Percentiles rank a stretch among this genome's conserved stretches.
phyloP scores from a whole-genome alignment of 2,888 invertebrate genomes.

The Zaprionus lineosus region DNA sequence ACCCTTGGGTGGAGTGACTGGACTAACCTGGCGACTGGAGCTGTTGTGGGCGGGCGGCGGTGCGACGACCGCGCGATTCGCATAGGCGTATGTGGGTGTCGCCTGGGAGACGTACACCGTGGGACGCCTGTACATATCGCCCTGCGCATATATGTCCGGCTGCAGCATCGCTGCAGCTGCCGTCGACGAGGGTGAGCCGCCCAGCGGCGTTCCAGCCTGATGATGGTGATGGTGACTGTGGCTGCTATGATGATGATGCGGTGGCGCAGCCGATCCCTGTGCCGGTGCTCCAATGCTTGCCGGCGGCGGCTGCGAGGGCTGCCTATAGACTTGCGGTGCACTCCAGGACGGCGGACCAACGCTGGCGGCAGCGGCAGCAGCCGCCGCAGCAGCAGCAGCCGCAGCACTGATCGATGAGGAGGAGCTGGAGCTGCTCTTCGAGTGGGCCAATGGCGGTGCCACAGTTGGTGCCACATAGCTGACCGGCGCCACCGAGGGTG shows the following conservation, averaged over 20 bases:
- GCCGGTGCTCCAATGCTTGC: conserved; percentile 26
- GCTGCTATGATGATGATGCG: conserved; percentile 66
- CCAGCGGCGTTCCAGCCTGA: conserved; percentile 84
- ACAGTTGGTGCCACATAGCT: conserved; percentile 68
- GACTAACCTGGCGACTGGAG: conserved; percentile 82
- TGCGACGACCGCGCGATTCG: conserved; percentile 82
- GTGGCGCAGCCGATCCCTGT: conserved; percentile 50
- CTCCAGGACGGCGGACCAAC: conserved; percentile 82
- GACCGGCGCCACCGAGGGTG: conserved; percentile 78
- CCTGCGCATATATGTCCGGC: conserved; percentile 82
- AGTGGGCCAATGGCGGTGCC: conserved; percentile 83
- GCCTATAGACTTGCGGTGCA: conserved; percentile 82
- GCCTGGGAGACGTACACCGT: conserved; percentile 87
- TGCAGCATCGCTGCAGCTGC: conserved; percentile 80
- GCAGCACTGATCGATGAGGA: conserved; percentile 71
- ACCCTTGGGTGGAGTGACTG: neutral
- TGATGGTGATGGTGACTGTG: conserved; percentile 82
- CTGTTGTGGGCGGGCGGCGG: conserved; percentile 83
- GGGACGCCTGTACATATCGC: conserved; percentile 86
- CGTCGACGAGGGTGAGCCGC: conserved; percentile 81
- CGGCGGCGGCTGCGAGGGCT: conserved; percentile 68
- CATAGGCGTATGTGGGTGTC: conserved; percentile 81
- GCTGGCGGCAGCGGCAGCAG: conserved; percentile 76
- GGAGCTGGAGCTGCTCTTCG: conserved; percentile 80
- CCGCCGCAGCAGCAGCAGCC: conserved; percentile 75